Conservation (phyloP, 2,113 vertebrate species). For the Conger conger region DNA sequence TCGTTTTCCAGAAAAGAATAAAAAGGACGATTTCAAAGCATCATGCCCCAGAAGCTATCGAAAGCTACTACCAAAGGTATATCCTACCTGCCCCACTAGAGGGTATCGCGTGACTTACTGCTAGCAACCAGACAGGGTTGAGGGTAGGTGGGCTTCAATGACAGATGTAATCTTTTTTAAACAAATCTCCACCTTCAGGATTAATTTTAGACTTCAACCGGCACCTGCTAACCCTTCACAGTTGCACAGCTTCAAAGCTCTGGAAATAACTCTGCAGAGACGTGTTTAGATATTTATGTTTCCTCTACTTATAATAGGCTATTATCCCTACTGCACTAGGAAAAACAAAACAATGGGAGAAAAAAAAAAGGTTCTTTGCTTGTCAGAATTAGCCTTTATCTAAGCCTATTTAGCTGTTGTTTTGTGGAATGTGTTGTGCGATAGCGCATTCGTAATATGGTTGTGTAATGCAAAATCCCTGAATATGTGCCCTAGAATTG, state of each 20-base stretch:
- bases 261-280: constrained; percentile 44
- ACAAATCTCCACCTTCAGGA: background rate
- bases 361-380: constrained; percentile 56
- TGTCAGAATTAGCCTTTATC: constrained; percentile 66
- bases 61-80: constrained; percentile 80
- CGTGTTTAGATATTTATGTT: constrained; percentile 54
- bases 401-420: constrained; percentile 65
- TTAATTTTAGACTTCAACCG: constrained; percentile 9
- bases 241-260: constrained; percentile 55
- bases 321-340: constrained; percentile 64
- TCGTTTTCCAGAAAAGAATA: constrained; percentile 75
- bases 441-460: constrained; percentile 68
- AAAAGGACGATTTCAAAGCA: constrained; percentile 79
- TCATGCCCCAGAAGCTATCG: constrained; percentile 71
- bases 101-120: constrained; percentile 42
- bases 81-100: constrained; percentile 39
- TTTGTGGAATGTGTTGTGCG: constrained; percentile 57
- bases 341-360: constrained; percentile 13
- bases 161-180: constrained; percentile 8
- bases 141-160: background rate
- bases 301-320: constrained; percentile 55
- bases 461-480: constrained; percentile 62
- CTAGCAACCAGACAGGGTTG: constrained; percentile 9
- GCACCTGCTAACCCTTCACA: constrained; percentile 6
- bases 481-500: constrained; percentile 59